These are phyloP conservation scores for Reinhardtius hippoglossoides DNA, from an alignment of 2,113 vertebrate genomes.

Conservation along the genomic window DNA sequence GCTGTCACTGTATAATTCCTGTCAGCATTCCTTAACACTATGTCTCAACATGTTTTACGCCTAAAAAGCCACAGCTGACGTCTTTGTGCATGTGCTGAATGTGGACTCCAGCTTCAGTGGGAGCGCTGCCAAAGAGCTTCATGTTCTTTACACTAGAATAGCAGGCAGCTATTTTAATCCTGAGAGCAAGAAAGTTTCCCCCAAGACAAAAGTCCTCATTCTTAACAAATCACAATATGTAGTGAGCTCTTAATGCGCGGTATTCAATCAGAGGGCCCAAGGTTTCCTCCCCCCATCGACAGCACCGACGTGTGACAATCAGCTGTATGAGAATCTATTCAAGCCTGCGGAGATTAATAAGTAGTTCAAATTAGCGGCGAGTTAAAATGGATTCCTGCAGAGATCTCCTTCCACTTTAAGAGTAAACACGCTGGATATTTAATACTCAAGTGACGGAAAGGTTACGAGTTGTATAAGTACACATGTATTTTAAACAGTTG, in stretches of 20 bases:
- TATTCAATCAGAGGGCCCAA: conserved; percentile 56
- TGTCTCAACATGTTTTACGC: conserved; percentile 67
- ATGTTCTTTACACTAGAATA: conserved; percentile 71
- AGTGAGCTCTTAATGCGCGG: conserved; percentile 49
- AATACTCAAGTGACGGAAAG: conserved; percentile 23
- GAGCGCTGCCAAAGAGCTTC: conserved; percentile 66
- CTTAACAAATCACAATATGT: conserved; percentile 64
- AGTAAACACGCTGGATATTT: conserved; percentile 43
- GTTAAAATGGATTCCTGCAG: conserved; percentile 55
- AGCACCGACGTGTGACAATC: conserved; percentile 51
- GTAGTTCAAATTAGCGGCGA: conserved; percentile 61
- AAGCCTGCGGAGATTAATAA: conserved; percentile 71
- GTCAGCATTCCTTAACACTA: conserved; percentile 58
- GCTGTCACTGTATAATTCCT: conserved; percentile 35
- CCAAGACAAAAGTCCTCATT: conserved; percentile 1
- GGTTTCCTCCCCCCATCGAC: no score
- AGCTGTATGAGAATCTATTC: conserved; percentile 61
- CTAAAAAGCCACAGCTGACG: conserved; percentile 52
- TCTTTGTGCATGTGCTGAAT: conserved; percentile 61
- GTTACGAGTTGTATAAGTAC: conserved; percentile 42
- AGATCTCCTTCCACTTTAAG: not conserved
- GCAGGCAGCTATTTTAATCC: conserved; percentile 72
- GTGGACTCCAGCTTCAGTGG: conserved; percentile 53
- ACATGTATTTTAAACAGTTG: conserved; percentile 61
- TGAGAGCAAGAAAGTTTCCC: conserved; percentile 39